Evolutionary conservation across 2,113 vertebrate genomes (phyloP).

Genomic region (Chloebia gouldiae): DNA sequence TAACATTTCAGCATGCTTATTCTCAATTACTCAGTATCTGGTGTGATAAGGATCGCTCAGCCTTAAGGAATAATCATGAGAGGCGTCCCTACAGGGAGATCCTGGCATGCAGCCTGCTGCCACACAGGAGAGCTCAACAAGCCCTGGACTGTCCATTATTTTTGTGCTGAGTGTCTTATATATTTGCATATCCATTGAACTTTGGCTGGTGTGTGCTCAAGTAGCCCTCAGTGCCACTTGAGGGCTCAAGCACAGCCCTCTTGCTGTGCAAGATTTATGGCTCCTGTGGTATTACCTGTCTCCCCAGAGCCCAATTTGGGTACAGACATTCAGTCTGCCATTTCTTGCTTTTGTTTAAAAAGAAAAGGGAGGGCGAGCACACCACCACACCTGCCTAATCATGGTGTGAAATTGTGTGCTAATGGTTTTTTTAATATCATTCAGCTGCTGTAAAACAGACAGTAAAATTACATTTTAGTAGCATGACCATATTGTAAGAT

Average conservation of each 20-base stretch:
- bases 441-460: slow-evolving; percentile 34
- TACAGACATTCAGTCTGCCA: neutral
- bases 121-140: neutral
- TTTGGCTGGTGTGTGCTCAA: neutral
- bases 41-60: neutral
- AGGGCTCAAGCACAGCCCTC: too few species aligned
- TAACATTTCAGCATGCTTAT: accelerated
- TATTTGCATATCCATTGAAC: neutral
- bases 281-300: neutral
- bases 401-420: slow-evolving; percentile 8
- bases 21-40: neutral
- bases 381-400: neutral
- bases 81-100: neutral
- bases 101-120: neutral
- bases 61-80: neutral
- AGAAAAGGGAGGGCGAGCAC: neutral
- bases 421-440: slow-evolving; percentile 10
- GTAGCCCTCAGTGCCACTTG: neutral
- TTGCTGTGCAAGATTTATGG: neutral
- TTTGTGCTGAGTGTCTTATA: neutral
- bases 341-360: neutral
- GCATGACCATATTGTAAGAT: slow-evolving; percentile 26
- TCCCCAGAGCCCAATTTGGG: neutral
- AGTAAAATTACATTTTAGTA: slow-evolving; percentile 23
- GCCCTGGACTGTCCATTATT: neutral